Base-by-base conservation (phyloP, 23 tunicate genomes). In the Halocynthia roretzi region DNA sequence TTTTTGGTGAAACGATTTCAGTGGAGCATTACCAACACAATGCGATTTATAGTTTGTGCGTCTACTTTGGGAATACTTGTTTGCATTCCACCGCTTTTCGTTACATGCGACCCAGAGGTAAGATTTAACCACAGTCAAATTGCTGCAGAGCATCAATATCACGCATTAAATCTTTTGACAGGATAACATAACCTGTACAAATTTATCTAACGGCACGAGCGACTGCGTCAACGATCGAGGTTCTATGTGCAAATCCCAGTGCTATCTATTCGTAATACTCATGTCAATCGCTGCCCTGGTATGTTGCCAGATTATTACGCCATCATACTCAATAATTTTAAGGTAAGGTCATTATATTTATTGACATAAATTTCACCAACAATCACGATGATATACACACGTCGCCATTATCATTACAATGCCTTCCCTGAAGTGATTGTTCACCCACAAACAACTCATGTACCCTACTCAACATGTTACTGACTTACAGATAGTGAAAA, bases 261-360 rank as follows among this genome's bases (percentile, higher is more conserved):
- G 78, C 56, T 74, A 68, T 50, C 23, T 70, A 17, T 89, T 89
- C 70, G 96, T 84, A 44, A 63, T 66, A 56, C 48, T 89, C 52
- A 80, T 80, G 76, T 63, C 85, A 5, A 10, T 83, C 10, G 81
- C 78, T 6, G 87, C 88, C 0, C 31, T 80, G 53, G 21, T 89
- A 14, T 72, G 77, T 5, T 82, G 89, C 2, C 58, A 75, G 61
- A 75, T 84, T 77, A 81, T 89, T 58, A 83, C 96, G 7, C 96
- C 96, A 54, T 84, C 79, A 31, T 89, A 83, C 81, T 84, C 96
- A 8, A 88, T 89, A 21, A 57, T 89, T 57, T 71, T 89, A 21
- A 89, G 88, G 96, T 89, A 57, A 71, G 57, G 21, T 6, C 18
- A 8, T 31, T 31, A 31, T 31, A 31, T 31, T 31, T 4, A 31